These are phyloP conservation scores for Drosophila kepulauana DNA, from an alignment of 1,140 invertebrate species.

Conservation along the genomic window DNA sequence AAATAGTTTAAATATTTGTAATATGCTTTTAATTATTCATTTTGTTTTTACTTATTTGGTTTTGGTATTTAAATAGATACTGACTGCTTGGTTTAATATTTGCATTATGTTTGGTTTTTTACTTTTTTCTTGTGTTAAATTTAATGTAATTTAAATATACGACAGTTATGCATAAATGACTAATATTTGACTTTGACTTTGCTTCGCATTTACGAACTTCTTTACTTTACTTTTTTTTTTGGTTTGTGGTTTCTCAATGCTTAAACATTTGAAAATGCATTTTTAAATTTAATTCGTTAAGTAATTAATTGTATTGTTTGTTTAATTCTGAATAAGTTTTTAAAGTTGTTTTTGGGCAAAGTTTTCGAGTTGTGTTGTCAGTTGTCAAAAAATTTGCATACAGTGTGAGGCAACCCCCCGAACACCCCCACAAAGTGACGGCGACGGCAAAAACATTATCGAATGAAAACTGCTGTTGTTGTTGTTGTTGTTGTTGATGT, in stretches of 20 bases:
- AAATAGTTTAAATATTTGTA: constrained; percentile 45
- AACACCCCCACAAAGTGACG: neutral
- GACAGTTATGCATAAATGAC: constrained; percentile 77
- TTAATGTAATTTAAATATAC: constrained; percentile 65
- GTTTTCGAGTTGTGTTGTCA: constrained; percentile 54
- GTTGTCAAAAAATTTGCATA: constrained; percentile 74
- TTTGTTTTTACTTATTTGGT: constrained; percentile 4
- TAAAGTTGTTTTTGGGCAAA: constrained; percentile 74
- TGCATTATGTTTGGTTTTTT: constrained; percentile 4
- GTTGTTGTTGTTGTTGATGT: constrained; percentile 17
- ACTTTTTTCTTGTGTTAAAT: neutral
- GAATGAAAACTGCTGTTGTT: constrained; percentile 35
- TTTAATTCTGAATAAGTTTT: constrained; percentile 69
- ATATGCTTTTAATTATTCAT: constrained; percentile 24
- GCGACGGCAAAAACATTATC: constrained; percentile 40
- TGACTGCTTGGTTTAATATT: constrained; percentile 43
- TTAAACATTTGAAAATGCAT: constrained; percentile 83
- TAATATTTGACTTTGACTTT: constrained; percentile 62
- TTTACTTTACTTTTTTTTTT: constrained; percentile 13
- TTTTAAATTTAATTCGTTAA: constrained; percentile 76
- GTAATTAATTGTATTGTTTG: constrained; percentile 50
- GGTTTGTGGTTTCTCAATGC: constrained; percentile 53
- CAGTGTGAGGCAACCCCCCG: constrained; percentile 47
- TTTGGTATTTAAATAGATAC: constrained; percentile 49
- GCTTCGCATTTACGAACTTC: constrained; percentile 23